Percentiles rank a stretch among this genome's conserved stretches.
Evolutionary conservation across 2,113 vertebrate species (phyloP).

Genomic region (Macquaria ambigua): DNA sequence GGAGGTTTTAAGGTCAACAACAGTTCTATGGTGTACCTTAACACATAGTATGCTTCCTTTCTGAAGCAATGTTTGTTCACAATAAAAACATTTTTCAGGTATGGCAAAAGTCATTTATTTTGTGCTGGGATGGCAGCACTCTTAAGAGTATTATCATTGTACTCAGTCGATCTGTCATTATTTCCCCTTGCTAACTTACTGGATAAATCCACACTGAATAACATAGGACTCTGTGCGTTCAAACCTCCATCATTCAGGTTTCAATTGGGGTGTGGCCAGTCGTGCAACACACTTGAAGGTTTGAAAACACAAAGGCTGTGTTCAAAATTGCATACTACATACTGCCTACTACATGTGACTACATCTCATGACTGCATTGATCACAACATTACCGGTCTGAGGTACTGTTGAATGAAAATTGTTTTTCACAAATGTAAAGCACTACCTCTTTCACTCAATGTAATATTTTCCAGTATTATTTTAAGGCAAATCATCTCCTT

Average conservation of each 20-base stretch:
- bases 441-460: background rate
- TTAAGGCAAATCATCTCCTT: background rate
- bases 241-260: slow-evolving; percentile 16
- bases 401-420: no score
- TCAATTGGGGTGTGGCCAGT: background rate
- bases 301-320: slow-evolving; percentile 11
- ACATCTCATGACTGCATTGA: no score
- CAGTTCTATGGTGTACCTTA: background rate
- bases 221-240: background rate
- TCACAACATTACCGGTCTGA: no score
- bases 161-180: background rate
- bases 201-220: background rate
- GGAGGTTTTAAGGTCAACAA: background rate
- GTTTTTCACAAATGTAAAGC: no score
- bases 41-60: background rate
- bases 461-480: background rate
- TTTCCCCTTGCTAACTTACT: background rate
- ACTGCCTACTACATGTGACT: no score
- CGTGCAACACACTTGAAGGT: background rate
- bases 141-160: background rate
- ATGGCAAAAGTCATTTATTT: background rate
- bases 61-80: background rate
- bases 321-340: no score
- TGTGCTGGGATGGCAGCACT: background rate
- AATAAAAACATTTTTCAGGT: background rate